Evolutionary conservation across 1,140 invertebrate species (phyloP), one percentile per base, ranked within the genome.

Genomic region (Berghia stephanieae): DNA sequence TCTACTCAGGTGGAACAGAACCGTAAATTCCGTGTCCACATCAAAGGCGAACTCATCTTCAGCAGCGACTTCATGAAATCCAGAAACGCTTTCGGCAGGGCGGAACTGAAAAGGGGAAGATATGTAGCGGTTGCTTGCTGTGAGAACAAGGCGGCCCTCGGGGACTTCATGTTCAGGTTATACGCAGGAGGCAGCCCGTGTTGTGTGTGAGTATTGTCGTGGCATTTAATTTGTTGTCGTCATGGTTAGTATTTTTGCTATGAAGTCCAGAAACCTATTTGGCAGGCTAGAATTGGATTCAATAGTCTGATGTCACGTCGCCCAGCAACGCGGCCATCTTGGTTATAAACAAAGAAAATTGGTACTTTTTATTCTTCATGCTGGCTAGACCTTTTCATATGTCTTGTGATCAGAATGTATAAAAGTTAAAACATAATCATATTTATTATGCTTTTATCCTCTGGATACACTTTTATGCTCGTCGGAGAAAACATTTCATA

Each of bases 111-210:
- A 27, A 86, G 88, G 67, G 93, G 93, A 3, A 86, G 91, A 18
- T 93, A 94, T 86, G 88, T 93, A 16, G 83, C 94, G 8, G 84
- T 93, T 3, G 93, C 93, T 8, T 92, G 91, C 3, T 92, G 92
- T 4, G 92, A 91, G 83, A 89, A 91, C 24, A 88, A 91, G 10
- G 89, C 89, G 21, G 84, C 91, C 71, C 88, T 88, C 40, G 91
- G 90, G 3, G 88, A 91, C 66, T 93, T 92, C 84, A 85, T 93
- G 75, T 80, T 93, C 34, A 81, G 93, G 77, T 83, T 93, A 10
- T 93, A 92, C 82, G 90, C 91, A 4, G 81, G 82, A 16, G 80
- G 78, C 55, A 79, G 75, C 8, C 68, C 83, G 2, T 72, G 75
- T 0, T 81, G 78, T n/a, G 85, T 57, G 86, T 86, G 72, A 78